Evolutionary conservation across 1,140 invertebrate species (phyloP).

Genomic region (Lepidurus apus): DNA sequence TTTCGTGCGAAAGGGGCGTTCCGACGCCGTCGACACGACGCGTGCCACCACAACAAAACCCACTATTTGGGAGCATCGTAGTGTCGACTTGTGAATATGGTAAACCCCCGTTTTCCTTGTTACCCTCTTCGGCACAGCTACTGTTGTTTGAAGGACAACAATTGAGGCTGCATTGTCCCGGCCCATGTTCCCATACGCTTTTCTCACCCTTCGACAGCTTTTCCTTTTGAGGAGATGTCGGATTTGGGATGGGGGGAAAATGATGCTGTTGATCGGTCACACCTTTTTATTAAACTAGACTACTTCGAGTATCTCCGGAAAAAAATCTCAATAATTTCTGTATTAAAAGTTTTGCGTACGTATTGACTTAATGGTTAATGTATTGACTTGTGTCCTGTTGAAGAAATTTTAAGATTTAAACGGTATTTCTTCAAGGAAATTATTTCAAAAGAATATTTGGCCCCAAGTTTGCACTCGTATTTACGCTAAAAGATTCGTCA

Average conservation of each 20-base stretch:
- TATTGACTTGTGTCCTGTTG: background rate
- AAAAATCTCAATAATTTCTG: background rate
- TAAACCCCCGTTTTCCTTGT: background rate
- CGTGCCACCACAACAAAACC: slow-evolving; percentile 20
- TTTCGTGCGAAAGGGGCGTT: slow-evolving; percentile 17
- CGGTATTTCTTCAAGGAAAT: background rate
- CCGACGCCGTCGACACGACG: slow-evolving; percentile 7
- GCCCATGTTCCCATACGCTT: slow-evolving; percentile 8
- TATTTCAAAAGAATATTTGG: background rate
- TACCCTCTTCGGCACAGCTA: background rate
- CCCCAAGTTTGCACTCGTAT: background rate
- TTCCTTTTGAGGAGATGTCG: slow-evolving; percentile 2
- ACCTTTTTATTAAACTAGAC: slow-evolving; percentile 15
- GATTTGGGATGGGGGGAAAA: slow-evolving; percentile 6
- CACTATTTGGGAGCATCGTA: slow-evolving; percentile 14
- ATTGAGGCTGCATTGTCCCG: background rate
- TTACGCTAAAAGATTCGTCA: slow-evolving; percentile 15
- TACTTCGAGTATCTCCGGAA: background rate
- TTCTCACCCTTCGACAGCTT: slow-evolving; percentile 3
- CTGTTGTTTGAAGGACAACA: slow-evolving; percentile 21
- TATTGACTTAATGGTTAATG: background rate
- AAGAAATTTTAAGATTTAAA: too few species aligned
- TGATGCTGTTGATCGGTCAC: slow-evolving; percentile 18
- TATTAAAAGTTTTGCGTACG: background rate
- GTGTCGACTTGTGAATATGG: slow-evolving; percentile 17